Base-by-base conservation (phyloP, 2,797 vertebrate genomes). In the Paguma larvata region DNA sequence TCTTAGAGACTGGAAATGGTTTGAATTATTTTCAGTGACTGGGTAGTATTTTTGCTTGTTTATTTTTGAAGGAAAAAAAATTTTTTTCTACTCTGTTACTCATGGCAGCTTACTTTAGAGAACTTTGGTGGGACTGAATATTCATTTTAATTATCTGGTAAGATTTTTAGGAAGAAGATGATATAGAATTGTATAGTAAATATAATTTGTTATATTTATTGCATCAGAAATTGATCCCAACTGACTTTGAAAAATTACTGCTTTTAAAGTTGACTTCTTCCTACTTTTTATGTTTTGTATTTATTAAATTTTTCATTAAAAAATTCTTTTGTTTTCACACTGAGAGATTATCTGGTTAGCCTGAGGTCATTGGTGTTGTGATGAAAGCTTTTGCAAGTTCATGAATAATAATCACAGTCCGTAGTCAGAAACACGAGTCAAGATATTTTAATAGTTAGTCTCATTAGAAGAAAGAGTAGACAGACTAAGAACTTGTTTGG, bases 251-350 rank as follows among this genome's bases (percentile, higher is more conserved):
- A 84, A 94, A 87, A 38, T 46, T 65, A 78, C 18, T 82, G 85
- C 68, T 91, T 91, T 94, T 56, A 72, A 95, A 90, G 65, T 89
- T 88, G 63, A 78, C 15, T 6, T n/a, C 70, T 89, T 92, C 53
- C 32, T 90, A 15, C 38, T 83, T 90, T 95, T 95, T 82, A 63
- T 85, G 9, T 89, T 21, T n/a, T n/a, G 5, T 78, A 70, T 59
- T 93, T 95, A 92, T 78, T 83, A 56, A 91, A 88, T 21, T 84
- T 72, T 59, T 89, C 38, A 56, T 46, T 89, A 68, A 23, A 89
- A 96, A 94, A 72, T 63, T 13, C 44, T 92, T 94, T 93, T 96
- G 18, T 95, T 96, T 65, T 96, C 38, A 72, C 9, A 44, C 4
- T 93, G 62, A 88, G 51, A 94, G 65, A 73, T 65, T 92, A 25